Evolutionary conservation across 2,797 vertebrate genomes (phyloP).

Genomic region (Allobates femoralis): DNA sequence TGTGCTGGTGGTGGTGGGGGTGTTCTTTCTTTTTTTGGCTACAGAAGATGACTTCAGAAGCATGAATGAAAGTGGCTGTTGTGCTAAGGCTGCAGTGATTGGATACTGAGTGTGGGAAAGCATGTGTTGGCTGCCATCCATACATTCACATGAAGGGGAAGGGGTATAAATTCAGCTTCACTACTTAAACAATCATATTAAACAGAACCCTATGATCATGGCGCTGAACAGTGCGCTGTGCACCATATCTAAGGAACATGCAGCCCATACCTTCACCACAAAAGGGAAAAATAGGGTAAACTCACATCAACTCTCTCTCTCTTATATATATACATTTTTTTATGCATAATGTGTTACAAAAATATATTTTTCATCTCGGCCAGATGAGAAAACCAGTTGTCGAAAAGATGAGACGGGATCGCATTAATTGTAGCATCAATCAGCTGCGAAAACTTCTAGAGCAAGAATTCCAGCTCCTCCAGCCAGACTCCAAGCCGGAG

Average conservation of each 20-base stretch:
- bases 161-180: not conserved
- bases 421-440: conserved; percentile 74
- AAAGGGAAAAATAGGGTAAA: conserved; percentile 5
- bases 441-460: conserved; percentile 77
- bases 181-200: not conserved
- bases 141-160: conserved; percentile 79
- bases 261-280: not conserved
- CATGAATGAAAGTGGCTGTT: conserved; percentile 61
- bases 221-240: not conserved
- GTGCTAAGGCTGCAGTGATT: conserved; percentile 72
- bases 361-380: not conserved
- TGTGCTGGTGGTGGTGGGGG: not conserved
- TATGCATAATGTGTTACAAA: not conserved
- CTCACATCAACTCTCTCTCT: not conserved
- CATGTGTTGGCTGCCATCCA: conserved; percentile 80
- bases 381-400: not conserved
- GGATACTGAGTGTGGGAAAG: conserved; percentile 87
- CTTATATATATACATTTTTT: not conserved
- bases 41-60: conserved; percentile 25
- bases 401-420: conserved; percentile 73
- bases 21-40: not conserved
- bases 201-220: not conserved
- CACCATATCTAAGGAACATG: not conserved
- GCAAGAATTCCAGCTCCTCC: conserved; percentile 76
- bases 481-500: conserved; percentile 80